Evolutionary conservation across 2,113 vertebrate genomes (phyloP).

Genomic region (Nerophis lumbriciformis): DNA sequence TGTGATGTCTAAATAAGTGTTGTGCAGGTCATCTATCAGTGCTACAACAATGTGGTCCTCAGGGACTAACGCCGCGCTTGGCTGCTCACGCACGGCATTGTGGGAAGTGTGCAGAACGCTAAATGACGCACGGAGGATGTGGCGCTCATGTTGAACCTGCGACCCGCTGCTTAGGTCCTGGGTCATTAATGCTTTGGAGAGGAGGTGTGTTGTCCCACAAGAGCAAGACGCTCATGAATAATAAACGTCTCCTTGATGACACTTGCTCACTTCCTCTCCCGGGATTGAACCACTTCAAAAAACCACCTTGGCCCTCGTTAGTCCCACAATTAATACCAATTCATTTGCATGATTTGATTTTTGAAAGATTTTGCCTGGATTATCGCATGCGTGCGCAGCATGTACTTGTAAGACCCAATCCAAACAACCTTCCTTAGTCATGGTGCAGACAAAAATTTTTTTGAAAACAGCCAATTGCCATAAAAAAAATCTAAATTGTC

Average conservation of each 20-base stretch:
- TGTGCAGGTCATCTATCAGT: slow-evolving; percentile 60
- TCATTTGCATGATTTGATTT: no score
- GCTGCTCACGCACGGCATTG: slow-evolving; percentile 55
- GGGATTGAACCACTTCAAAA: no score
- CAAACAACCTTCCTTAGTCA: no score
- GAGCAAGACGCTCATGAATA: slow-evolving; percentile 5
- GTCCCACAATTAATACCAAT: no score
- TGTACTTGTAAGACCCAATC: no score
- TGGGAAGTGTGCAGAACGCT: slow-evolving; percentile 52
- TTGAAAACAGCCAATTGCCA: no score
- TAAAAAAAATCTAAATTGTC: no score
- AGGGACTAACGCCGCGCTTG: slow-evolving; percentile 38
- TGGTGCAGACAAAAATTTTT: no score
- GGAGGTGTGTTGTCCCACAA: not conserved
- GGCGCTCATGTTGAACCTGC: slow-evolving; percentile 17
- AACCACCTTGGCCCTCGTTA: no score
- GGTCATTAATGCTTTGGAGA: slow-evolving; percentile 9
- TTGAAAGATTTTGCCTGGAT: no score
- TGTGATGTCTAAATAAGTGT: slow-evolving; percentile 73
- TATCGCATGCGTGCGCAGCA: no score
- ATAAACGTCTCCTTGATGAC: slow-evolving; percentile 3
- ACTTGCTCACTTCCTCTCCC: no score
- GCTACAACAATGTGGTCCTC: slow-evolving; percentile 55
- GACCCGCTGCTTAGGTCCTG: slow-evolving; percentile 27
- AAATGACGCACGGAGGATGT: slow-evolving; percentile 23